phyloP scores from a whole-genome alignment of 2,113 vertebrate genomes.

The Zosterops borbonicus region DNA sequence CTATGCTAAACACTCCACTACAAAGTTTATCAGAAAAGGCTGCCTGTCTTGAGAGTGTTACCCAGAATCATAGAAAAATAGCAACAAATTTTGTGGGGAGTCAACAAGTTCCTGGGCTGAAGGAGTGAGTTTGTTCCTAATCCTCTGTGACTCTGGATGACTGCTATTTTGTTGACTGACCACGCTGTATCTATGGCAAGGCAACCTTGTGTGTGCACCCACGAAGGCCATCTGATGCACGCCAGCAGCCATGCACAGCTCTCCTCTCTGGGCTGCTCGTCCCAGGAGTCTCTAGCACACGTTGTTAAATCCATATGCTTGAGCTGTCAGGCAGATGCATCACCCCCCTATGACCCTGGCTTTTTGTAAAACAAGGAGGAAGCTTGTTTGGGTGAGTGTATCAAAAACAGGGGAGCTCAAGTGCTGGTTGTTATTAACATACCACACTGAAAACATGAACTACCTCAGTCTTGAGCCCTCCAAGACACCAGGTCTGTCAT shows the following conservation, averaged over 20 bases:
- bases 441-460: neutral
- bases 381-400: neutral
- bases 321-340: neutral
- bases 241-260: fast-evolving
- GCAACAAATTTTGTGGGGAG: neutral
- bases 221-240: fast-evolving
- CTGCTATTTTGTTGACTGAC: neutral
- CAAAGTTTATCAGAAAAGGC: constrained; percentile 14
- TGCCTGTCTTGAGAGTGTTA: neutral
- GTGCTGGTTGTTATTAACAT: neutral
- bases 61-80: neutral
- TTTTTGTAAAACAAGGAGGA: neutral
- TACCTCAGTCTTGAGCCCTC: neutral
- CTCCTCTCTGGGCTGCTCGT: neutral
- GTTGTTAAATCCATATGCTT: neutral
- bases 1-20: neutral
- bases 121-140: neutral
- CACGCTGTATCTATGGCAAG: neutral
- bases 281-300: neutral
- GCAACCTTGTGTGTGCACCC: neutral
- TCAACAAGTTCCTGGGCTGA: neutral
- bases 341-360: neutral
- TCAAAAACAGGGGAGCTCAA: neutral
- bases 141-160: neutral
- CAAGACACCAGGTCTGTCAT: neutral